phyloP scores from a whole-genome alignment of 2,888 invertebrate genomes.

The Agrochola lota region DNA sequence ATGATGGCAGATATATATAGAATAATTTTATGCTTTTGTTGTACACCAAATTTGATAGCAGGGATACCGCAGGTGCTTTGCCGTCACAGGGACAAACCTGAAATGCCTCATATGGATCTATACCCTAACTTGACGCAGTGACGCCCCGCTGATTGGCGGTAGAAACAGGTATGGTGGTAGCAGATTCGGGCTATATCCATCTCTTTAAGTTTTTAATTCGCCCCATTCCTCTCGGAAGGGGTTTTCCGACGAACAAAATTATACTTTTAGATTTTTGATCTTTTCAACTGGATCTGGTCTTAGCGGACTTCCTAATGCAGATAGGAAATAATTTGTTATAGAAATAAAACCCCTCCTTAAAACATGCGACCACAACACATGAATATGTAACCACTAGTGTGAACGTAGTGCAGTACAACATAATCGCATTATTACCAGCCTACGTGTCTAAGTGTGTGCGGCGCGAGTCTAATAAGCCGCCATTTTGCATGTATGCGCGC shows the following conservation, averaged over 20 bases:
- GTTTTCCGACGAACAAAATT: neutral
- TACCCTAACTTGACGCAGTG: too few species aligned
- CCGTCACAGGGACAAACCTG: too few species aligned
- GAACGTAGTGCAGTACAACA: slow-evolving; percentile 36
- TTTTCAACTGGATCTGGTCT: neutral
- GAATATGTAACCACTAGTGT: slow-evolving; percentile 53
- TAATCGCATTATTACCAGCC: slow-evolving; percentile 62
- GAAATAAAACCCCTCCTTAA: neutral
- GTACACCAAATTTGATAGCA: too few species aligned
- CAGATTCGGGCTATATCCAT: neutral
- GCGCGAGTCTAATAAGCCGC: slow-evolving; percentile 77
- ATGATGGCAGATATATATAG: too few species aligned
- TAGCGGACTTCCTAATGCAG: neutral
- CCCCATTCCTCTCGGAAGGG: neutral
- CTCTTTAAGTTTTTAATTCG: neutral
- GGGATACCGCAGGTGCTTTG: too few species aligned
- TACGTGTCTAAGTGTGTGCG: slow-evolving; percentile 81
- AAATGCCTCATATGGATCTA: too few species aligned
- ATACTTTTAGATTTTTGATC: neutral
- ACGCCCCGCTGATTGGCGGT: too few species aligned
- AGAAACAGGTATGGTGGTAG: too few species aligned
- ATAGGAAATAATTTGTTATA: neutral
- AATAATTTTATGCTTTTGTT: too few species aligned
- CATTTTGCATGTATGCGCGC: slow-evolving; percentile 71
- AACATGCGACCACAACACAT: slow-evolving; percentile 25